Evolutionary conservation across 2,888 invertebrate genomes (phyloP).

Genomic region (Sussaba pulchella): DNA sequence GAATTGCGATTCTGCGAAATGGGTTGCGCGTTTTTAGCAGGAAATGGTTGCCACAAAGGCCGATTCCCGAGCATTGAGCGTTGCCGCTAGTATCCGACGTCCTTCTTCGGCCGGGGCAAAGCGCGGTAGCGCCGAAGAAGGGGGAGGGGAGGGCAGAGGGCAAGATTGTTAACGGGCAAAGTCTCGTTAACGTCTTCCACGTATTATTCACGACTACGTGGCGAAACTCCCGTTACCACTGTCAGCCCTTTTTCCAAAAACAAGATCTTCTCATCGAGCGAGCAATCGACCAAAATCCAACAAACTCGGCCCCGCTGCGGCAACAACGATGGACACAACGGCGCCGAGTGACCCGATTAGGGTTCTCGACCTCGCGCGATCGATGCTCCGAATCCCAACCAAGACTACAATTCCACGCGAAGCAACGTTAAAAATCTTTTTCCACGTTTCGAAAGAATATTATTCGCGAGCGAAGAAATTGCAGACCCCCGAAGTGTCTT

Average conservation of each 20-base stretch:
- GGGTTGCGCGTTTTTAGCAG: conserved; percentile 39
- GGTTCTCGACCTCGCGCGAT: conserved; percentile 60
- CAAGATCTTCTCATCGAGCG: background rate
- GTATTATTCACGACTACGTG: conserved; percentile 35
- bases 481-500: background rate
- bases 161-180: conserved; percentile 29
- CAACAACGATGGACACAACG: conserved; percentile 37
- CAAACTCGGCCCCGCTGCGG: background rate
- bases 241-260: no score
- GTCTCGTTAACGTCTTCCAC: conserved; percentile 51
- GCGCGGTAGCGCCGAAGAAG: conserved; percentile 23
- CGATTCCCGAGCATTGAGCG: conserved; percentile 44
- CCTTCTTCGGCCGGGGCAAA: conserved; percentile 6
- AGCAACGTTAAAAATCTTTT: conserved; percentile 9
- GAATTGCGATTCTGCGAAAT: conserved; percentile 52
- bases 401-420: background rate
- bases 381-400: conserved; percentile 45
- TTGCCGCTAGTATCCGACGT: conserved; percentile 51
- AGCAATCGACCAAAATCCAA: conserved; percentile 7
- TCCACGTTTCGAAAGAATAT: conserved; percentile 2
- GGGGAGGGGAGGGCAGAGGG: conserved; percentile 10
- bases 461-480: background rate
- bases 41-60: conserved; percentile 58
- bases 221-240: background rate
- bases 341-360: conserved; percentile 61